These are phyloP conservation scores for Streptopelia turtur DNA, from an alignment of 2,797 vertebrate genomes.

Conservation along the genomic window DNA sequence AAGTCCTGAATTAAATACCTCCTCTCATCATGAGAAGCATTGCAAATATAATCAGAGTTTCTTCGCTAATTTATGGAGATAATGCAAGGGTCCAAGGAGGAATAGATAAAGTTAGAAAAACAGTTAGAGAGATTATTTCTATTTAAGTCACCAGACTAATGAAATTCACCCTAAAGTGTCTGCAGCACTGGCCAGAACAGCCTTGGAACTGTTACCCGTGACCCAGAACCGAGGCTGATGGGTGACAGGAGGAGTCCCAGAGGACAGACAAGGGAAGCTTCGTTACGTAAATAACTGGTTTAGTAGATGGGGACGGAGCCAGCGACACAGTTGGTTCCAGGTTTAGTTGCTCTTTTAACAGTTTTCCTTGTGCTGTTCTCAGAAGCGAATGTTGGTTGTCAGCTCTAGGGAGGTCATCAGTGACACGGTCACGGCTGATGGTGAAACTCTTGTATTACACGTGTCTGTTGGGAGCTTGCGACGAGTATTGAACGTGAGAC, in stretches of 20 bases:
- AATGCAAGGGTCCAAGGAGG: neutral
- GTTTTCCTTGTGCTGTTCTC: neutral
- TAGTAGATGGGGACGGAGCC: neutral
- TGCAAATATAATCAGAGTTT: neutral
- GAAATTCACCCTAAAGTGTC: neutral
- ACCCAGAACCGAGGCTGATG: neutral
- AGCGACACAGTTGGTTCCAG: neutral
- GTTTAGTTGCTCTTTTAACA: neutral
- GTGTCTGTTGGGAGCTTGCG: rapidly evolving
- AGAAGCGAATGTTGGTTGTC: rapidly evolving
- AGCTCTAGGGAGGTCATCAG: neutral
- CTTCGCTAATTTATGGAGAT: neutral
- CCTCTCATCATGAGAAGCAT: neutral
- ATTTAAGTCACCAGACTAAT: neutral
- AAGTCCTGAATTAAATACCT: neutral
- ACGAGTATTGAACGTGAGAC: neutral
- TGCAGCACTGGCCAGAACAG: neutral
- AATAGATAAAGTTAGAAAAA: neutral
- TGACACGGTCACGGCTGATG: rapidly evolving
- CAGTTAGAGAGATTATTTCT: neutral
- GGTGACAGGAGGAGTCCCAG: neutral
- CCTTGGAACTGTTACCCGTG: neutral
- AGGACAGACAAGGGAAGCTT: neutral
- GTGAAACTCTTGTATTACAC: rapidly evolving
- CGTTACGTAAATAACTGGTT: neutral